Conservation (phyloP, 2,888 invertebrate genomes). For the Plebejus melissa region DNA sequence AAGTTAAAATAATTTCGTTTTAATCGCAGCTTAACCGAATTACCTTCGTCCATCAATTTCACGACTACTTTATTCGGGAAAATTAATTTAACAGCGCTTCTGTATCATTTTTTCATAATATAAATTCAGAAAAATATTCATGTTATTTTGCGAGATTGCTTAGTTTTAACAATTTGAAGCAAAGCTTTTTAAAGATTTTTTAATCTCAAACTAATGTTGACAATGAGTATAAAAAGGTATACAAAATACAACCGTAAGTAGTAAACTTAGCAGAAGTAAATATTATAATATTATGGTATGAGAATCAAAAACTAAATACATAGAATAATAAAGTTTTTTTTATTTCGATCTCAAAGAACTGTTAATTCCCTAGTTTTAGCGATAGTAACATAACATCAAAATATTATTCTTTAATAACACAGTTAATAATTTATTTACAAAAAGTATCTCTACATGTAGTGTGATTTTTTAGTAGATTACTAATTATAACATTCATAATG, state of each 20-base stretch:
- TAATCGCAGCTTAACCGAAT: conserved; percentile 16
- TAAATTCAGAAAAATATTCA: background rate
- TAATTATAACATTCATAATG: no score
- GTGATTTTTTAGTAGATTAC: no score
- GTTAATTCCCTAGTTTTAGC: no score
- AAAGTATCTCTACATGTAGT: background rate
- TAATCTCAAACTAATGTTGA: background rate
- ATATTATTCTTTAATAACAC: background rate
- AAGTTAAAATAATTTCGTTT: conserved; percentile 1
- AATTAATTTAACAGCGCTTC: conserved; percentile 22
- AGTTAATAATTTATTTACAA: background rate
- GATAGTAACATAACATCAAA: background rate
- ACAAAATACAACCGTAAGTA: no score
- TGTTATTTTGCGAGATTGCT: background rate
- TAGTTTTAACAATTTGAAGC: background rate
- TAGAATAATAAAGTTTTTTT: background rate
- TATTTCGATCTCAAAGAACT: no score
- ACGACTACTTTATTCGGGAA: conserved; percentile 5
- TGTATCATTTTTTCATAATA: background rate
- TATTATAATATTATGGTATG: background rate
- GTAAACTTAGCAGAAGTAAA: background rate
- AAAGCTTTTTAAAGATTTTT: no score
- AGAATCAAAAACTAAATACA: background rate
- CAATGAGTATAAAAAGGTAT: background rate
- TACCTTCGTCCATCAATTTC: conserved; percentile 21